Evolutionary conservation across 2,888 invertebrate species (phyloP).

Genomic region (Apodemia hepburni): DNA sequence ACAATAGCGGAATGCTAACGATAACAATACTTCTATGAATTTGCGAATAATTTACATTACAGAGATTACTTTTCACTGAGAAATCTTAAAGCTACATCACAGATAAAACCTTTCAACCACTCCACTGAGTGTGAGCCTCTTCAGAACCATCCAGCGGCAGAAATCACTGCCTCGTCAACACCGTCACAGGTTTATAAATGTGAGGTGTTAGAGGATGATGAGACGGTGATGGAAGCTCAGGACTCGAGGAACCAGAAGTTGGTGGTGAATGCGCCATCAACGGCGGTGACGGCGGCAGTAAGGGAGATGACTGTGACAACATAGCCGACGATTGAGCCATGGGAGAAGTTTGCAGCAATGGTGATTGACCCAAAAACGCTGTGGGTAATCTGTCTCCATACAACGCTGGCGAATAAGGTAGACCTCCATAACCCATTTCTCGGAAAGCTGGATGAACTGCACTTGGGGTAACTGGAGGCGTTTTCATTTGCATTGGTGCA

Average conservation of each 20-base stretch:
- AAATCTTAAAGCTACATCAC: slow-evolving; percentile 68
- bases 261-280: slow-evolving; percentile 55
- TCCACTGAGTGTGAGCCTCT: slow-evolving; percentile 42
- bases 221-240: slow-evolving; percentile 61
- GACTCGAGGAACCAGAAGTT: slow-evolving; percentile 60
- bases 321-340: slow-evolving; percentile 43
- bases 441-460: slow-evolving; percentile 77
- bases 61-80: slow-evolving; percentile 22
- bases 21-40: slow-evolving; percentile 17
- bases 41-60: slow-evolving; percentile 18
- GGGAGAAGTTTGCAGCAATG: slow-evolving; percentile 47
- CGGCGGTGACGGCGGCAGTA: slow-evolving; percentile 67
- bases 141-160: slow-evolving; percentile 32
- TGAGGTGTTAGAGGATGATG: slow-evolving; percentile 65
- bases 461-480: slow-evolving; percentile 70
- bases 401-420: slow-evolving; percentile 61
- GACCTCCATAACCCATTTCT: slow-evolving; percentile 59
- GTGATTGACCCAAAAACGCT: slow-evolving; percentile 51
- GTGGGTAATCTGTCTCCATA: slow-evolving; percentile 56
- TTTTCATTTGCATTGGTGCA: slow-evolving; percentile 79
- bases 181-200: slow-evolving; percentile 78
- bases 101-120: slow-evolving; percentile 52
- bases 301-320: slow-evolving; percentile 48
- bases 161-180: slow-evolving; percentile 75
- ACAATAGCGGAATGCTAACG: slow-evolving; percentile 57